Evolutionary conservation across 2,888 invertebrate species (phyloP), one percentile per base, ranked within the genome.

Genomic region (Balanococcus diminutus): DNA sequence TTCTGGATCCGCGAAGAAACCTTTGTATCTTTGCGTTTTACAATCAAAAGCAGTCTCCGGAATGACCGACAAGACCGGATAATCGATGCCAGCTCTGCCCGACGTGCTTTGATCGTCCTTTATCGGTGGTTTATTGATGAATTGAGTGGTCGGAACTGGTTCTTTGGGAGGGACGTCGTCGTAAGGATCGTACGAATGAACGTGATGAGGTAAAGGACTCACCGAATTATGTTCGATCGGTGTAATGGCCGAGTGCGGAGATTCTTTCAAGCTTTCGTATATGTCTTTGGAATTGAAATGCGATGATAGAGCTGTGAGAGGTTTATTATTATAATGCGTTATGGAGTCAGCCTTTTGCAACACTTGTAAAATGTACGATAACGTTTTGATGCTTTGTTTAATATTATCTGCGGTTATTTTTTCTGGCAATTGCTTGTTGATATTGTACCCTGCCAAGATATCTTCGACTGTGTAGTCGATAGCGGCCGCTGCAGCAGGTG

Each of bases 1-100:
- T 88, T 95, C 95, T 14, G 96, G 95, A 90, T 96, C 96, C 2
- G 96, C 96, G 89, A 96, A 96, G 91, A 96, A 96, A 87, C 96
- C 96, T 89, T 96, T 96, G 90, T 96, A 96, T 31, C 96, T 91
- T 89, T 96, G 96, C 87, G 94, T 93, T 88, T 95, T 95, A 90
- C 96, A 96, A 89, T 93, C 93, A 89, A 96, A 96, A 87, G 91
- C 92, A 0, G 96, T 96, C 87, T 92, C 91, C 0, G 96, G 96
- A 87, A 96, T 96, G 39, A 91, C 92, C 0, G 93, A 92, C 83
- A 95, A 92, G 36, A 93, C 94, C 0, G 96, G 96, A 90, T 96
- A 96, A 90, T 96, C 96, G 8, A 95, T 91, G 9, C 95, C 95
- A 0, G 96, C 94, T 88, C 91, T 91, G 39, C 91, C 91, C 25